Evolutionary conservation across 2,888 invertebrate genomes (phyloP).

Genomic region (Octonoba sinensis): DNA sequence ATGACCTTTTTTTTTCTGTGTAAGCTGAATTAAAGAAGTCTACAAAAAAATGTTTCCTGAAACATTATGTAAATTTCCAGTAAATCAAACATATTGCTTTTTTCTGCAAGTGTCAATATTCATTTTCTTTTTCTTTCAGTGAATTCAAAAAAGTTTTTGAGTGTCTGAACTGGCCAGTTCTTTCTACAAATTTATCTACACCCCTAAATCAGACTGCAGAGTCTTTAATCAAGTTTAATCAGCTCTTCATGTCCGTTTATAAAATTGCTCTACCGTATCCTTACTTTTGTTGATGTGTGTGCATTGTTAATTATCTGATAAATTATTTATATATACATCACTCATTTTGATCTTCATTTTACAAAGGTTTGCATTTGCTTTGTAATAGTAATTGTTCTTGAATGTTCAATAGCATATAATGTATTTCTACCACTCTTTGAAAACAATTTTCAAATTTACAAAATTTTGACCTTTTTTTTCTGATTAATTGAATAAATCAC

Average conservation of each 20-base stretch:
- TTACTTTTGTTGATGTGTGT: slow-evolving; percentile 10
- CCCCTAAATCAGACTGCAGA: slow-evolving; percentile 30
- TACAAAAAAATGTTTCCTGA: no score
- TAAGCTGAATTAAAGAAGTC: no score
- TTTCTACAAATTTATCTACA: slow-evolving; percentile 22
- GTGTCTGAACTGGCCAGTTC: slow-evolving; percentile 55
- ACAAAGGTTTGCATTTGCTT: not conserved
- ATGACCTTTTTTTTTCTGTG: no score
- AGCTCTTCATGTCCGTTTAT: slow-evolving; percentile 38
- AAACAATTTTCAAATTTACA: no score
- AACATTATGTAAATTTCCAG: not conserved
- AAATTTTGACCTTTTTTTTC: no score
- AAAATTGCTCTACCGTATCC: slow-evolving; percentile 61
- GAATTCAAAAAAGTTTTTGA: slow-evolving; percentile 44
- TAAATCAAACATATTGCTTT: slow-evolving; percentile 2
- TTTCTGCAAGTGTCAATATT: not conserved
- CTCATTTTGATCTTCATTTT: not conserved
- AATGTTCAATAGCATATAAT: not conserved
- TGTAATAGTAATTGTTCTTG: not conserved
- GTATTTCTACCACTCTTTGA: no score
- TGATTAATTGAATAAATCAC: no score
- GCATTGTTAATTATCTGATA: not conserved
- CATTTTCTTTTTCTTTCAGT: slow-evolving; percentile 33
- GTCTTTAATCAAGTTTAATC: slow-evolving; percentile 36
- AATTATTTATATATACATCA: no score